phyloP scores from a whole-genome alignment of 2,113 vertebrate genomes.

The Corvus cornix region DNA sequence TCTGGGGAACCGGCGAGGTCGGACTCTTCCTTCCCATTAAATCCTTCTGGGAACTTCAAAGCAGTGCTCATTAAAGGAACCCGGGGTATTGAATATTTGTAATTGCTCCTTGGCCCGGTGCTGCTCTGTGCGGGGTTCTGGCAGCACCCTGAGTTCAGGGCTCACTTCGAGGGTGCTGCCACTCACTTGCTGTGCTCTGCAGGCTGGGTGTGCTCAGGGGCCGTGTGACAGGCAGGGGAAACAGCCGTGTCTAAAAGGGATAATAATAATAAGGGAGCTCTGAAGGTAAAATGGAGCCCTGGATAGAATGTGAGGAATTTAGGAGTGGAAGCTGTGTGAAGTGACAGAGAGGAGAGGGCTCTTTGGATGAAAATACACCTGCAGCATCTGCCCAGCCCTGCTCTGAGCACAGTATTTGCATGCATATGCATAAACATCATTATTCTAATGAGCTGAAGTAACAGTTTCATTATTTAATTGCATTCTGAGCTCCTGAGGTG shows the following conservation, averaged over 20 bases:
- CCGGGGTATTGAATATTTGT: background rate
- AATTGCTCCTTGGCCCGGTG: background rate
- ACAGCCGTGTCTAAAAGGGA: background rate
- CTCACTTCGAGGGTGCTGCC: background rate
- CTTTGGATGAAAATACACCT: background rate
- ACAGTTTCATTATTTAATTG: background rate
- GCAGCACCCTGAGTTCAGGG: background rate
- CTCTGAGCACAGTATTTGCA: background rate
- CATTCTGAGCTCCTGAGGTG: background rate
- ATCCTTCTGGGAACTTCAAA: constrained; percentile 29
- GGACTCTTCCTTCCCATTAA: background rate
- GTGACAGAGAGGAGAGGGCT: background rate
- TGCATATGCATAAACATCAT: background rate
- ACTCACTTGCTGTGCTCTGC: background rate
- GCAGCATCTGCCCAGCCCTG: background rate
- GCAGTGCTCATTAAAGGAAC: background rate
- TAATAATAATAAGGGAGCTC: background rate
- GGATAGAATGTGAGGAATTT: background rate
- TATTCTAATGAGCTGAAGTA: background rate
- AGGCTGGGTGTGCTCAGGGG: background rate
- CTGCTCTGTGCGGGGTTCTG: background rate
- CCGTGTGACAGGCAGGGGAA: background rate
- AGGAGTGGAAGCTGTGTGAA: background rate
- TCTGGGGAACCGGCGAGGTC: background rate
- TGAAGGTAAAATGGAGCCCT: background rate